Evolutionary conservation across 1,140 invertebrate species (phyloP), one percentile per base, ranked within the genome.

Genomic region (Patella vulgata): DNA sequence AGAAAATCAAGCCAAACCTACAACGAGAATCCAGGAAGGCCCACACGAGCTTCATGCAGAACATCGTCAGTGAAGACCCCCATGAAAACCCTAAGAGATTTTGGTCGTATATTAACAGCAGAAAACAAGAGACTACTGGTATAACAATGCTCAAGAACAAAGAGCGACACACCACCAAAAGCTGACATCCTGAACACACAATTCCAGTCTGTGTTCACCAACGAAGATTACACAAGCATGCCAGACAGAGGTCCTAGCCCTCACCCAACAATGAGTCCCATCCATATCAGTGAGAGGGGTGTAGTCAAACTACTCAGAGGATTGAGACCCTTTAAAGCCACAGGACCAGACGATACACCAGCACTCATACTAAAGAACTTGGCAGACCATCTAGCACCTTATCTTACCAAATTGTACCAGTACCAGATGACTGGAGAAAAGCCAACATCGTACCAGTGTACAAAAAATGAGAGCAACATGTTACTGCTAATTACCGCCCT

Each of bases 391-490:
- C n/a, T 58, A 28, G 1, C 31, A 12, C 50, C 47, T 9, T 5
- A 36, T 19, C 47, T 60, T 5, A 52, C 48, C 3, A 23, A 23
- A 14, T 9, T n/a, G n/a, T 60, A 39, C 28, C 43, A 40, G n/a
- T 63, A 17, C 60, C 60, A 1, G 31, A 47, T 21, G 44, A 63
- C 8, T 63, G 62, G 62, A 51, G 46, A 40, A 23, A 64, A 8
- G 62, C 62, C 2, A 43, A 44, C 8, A 46, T 64, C 28, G 39
- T 40, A 17, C 31, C 60, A 2, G 50, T 56, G 9, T 63, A 39
- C 27, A 70, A 61, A 50, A 67, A 60, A 44, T 51, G 60, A 1
- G 46, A 60, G 25, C 39, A 28, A 46, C 21, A 52, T 33, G 52
- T 61, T 36, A 8, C 57, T 27, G 42, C 40, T 11, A 66, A 59